Evolutionary conservation across 2,113 vertebrate species (phyloP), one percentile per base, ranked within the genome.

Genomic region (Lichenostomus cassidix): DNA sequence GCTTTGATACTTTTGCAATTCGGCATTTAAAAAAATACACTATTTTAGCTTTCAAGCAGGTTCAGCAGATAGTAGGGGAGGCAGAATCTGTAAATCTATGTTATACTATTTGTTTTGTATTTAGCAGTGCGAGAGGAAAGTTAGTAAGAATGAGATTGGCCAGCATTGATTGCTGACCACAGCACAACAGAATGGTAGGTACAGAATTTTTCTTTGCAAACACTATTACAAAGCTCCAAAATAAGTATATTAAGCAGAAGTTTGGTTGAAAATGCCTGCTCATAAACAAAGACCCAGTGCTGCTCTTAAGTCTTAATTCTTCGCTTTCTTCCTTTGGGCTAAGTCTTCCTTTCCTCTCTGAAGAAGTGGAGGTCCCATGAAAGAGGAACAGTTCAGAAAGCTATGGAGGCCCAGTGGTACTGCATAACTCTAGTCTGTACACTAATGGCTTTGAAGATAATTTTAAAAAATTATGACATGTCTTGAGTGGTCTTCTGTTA

Each of bases 401-500:
- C n/a, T 33, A 0, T 33, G 7, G 10, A 14, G 7, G 3, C 55
- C 23, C 46, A 24, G 22, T 47, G 41, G 39, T 77, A 17, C n/a
- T 35, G 10, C 23, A 4, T 19, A 88, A 59, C 31, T 83, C 27
- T 35, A 6, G 7, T 53, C 14, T 27, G 19, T 25, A 25, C 15
- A 15, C 15, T 18, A 55, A 64, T n/a, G 47, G 11, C 39, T 89
- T 85, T 55, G 53, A 63, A 89, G n/a, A 76, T 47, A 10, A 21
- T 63, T 42, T 35, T 50, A 21, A 20, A 23, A 73, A 70, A 80
- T 19, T 12, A 4, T 63, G 59, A 47, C 3, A 5, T 31, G 20
- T 80, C 35, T 58, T 17, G 25, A 27, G 15, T 10, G 4, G 5
- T 67, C 47, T 37, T 65, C 21, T 55, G 12, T 77, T 70, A 46